Percentiles rank a stretch among this genome's conserved stretches.
Evolutionary conservation across 1,140 invertebrate species (phyloP).

Genomic region (Venustaconcha ellipsiformis): DNA sequence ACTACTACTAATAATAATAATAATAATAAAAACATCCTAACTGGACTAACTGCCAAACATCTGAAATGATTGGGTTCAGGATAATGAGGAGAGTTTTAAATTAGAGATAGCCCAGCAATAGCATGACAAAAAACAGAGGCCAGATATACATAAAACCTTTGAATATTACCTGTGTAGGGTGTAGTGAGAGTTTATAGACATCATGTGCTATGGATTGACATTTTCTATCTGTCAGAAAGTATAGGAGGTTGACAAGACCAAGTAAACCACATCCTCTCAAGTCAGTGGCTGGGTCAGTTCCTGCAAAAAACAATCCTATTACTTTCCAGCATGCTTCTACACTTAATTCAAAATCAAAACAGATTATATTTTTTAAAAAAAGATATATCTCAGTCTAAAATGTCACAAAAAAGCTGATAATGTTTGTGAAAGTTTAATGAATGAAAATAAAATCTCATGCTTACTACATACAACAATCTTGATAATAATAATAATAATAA

Average conservation of each 20-base stretch:
- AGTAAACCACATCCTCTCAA: conserved; percentile 72
- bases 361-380: not conserved
- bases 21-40: too few relatives aligned
- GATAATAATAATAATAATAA: too few relatives aligned
- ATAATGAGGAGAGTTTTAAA: too few relatives aligned
- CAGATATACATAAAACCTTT: not conserved
- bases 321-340: not conserved
- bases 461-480: too few relatives aligned
- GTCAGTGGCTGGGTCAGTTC: conserved; percentile 74
- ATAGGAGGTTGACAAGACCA: conserved; percentile 72
- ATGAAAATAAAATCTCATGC: not conserved
- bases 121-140: too few relatives aligned
- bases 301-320: conserved; percentile 46
- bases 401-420: not conserved
- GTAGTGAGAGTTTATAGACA: conserved; percentile 72
- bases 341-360: not conserved
- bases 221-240: conserved; percentile 67
- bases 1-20: too few relatives aligned
- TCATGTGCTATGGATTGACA: conserved; percentile 67
- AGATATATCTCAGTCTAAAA: not conserved
- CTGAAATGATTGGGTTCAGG: too few relatives aligned
- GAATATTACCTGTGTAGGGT: conserved; percentile 67
- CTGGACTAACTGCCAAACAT: too few relatives aligned
- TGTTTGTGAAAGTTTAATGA: not conserved
- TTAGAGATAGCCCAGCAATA: too few relatives aligned